Conservation (phyloP, 2,888 invertebrate genomes). For the Drosophila aldrichi region DNA sequence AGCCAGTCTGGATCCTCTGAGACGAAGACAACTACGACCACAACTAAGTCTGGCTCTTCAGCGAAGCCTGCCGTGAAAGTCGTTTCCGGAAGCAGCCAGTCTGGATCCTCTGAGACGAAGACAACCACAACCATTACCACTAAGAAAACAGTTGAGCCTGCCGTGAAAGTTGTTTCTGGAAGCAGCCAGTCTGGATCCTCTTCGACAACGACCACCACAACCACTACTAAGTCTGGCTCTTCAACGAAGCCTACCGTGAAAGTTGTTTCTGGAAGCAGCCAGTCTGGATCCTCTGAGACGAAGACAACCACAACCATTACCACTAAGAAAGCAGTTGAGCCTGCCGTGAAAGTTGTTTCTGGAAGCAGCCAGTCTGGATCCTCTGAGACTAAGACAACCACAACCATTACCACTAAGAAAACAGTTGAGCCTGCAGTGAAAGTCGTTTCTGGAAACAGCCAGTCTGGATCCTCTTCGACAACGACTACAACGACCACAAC, state of each 20-base stretch:
- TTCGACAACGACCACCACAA: neutral
- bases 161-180: neutral
- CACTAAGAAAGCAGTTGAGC: neutral
- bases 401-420: too few species aligned
- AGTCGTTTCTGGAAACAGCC: neutral
- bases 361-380: slow-evolving; percentile 18
- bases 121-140: neutral
- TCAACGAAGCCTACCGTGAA: neutral
- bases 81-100: too few species aligned
- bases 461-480: neutral
- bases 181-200: neutral
- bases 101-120: too few species aligned
- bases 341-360: neutral
- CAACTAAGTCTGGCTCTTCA: too few species aligned
- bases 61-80: neutral
- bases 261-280: neutral
- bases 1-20: neutral
- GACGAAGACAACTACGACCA: neutral
- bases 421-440: neutral
- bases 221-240: neutral
- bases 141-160: too few species aligned
- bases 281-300: neutral
- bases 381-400: slow-evolving; percentile 11
- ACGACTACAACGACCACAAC: neutral
- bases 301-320: neutral